A percentile compares a stretch with the other conserved stretches of the same genome.
Conservation (phyloP, 2,113 vertebrate species). For the Pelodiscus sinensis region DNA sequence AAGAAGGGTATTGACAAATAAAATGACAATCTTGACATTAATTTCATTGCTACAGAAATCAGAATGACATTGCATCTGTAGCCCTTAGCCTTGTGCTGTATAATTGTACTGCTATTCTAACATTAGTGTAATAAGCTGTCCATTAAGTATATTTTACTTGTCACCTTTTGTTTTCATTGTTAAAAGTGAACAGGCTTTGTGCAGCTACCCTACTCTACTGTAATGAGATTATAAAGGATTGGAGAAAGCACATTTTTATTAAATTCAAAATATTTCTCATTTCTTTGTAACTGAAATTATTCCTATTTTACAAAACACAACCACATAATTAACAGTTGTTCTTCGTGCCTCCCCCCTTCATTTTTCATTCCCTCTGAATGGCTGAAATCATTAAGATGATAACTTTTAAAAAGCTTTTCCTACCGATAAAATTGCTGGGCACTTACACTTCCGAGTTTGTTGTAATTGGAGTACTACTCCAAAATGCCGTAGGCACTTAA, state of each 20-base stretch:
- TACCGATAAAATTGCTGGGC: background rate
- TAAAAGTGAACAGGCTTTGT: background rate
- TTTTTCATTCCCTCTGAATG: background rate
- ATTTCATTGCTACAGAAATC: background rate
- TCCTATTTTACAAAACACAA: background rate
- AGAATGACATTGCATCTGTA: background rate
- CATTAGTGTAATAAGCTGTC: background rate
- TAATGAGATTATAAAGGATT: background rate
- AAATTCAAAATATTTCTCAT: background rate
- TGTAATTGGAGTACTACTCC: background rate
- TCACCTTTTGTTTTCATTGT: background rate
- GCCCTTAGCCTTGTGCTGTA: background rate
- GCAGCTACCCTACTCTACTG: background rate
- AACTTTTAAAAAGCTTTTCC: constrained; percentile 22
- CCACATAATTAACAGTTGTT: background rate
- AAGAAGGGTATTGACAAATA: constrained; percentile 2
- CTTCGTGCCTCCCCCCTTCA: background rate
- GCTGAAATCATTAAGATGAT: constrained; percentile 15
- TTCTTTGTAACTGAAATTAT: background rate
- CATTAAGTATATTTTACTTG: background rate
- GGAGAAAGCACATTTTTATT: background rate
- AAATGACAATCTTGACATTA: background rate
- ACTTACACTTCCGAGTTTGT: constrained; percentile 3
- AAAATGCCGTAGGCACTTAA: constrained; percentile 29
- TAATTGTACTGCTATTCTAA: background rate